Conservation (phyloP, 2,113 vertebrate genomes). For the Melierax canorus region DNA sequence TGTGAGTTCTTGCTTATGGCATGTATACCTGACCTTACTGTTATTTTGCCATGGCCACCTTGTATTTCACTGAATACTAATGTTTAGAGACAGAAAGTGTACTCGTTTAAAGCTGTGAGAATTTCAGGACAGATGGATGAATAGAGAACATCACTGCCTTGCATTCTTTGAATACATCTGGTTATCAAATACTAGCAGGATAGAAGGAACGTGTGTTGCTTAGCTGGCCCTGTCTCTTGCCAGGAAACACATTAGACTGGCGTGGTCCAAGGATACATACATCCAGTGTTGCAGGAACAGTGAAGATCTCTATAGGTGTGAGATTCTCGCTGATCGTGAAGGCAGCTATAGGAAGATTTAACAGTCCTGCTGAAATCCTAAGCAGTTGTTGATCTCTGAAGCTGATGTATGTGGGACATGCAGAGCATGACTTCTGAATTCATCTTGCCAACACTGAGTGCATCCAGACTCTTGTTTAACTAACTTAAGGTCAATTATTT, state of each 20-base stretch:
- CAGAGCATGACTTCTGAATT: neutral
- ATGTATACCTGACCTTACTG: neutral
- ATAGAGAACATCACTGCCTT: neutral
- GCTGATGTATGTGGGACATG: no score
- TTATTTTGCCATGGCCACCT: neutral
- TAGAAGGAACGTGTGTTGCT: neutral
- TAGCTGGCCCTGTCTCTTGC: neutral
- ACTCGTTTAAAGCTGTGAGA: neutral
- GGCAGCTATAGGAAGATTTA: neutral
- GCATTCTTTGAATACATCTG: slow-evolving; percentile 27
- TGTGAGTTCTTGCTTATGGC: neutral
- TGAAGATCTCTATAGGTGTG: neutral
- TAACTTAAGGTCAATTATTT: neutral
- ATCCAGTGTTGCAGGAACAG: neutral
- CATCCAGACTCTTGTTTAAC: neutral
- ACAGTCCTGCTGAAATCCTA: neutral
- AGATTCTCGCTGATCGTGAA: neutral
- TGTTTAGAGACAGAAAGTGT: neutral
- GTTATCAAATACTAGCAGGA: neutral
- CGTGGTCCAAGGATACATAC: neutral
- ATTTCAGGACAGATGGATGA: slow-evolving; percentile 5
- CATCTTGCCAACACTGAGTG: neutral
- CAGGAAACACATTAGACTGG: neutral
- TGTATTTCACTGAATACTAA: neutral
- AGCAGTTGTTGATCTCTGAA: neutral